Percentiles rank a stretch among this genome's conserved stretches.
These are phyloP conservation scores for Incurvaria masculella DNA, from an alignment of 2,888 invertebrate species.

Conservation along the genomic window DNA sequence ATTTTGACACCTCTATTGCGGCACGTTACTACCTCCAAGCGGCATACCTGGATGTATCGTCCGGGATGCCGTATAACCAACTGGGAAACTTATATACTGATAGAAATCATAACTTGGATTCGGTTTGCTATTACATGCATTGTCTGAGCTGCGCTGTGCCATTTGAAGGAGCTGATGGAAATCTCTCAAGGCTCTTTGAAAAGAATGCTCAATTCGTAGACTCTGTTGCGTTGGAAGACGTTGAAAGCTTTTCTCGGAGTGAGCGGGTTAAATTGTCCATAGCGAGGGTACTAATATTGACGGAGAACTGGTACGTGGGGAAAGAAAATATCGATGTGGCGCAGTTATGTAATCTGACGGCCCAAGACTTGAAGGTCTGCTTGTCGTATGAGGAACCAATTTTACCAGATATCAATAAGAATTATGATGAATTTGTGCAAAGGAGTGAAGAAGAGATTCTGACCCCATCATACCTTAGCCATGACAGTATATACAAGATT, in stretches of 20 bases:
- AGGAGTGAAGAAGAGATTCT: conserved; percentile 46
- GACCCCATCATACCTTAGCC: conserved; percentile 57
- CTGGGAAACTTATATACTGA: conserved; percentile 83
- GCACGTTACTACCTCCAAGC: conserved; percentile 86
- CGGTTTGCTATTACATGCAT: conserved; percentile 86
- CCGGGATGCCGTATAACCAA: conserved; percentile 94
- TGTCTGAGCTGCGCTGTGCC: conserved; percentile 73
- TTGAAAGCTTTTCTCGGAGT: conserved; percentile 38
- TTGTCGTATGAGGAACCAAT: conserved; percentile 53
- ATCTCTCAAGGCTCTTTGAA: conserved; percentile 71
- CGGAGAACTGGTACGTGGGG: conserved; percentile 62
- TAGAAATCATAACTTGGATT: conserved; percentile 80
- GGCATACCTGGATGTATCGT: conserved; percentile 68
- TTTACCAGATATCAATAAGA: conserved; percentile 51
- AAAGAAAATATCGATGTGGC: conserved; percentile 64
- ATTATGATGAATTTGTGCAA: conserved; percentile 47
- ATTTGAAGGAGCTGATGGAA: conserved; percentile 89
- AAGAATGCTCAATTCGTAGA: conserved; percentile 64
- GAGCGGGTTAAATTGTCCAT: conserved; percentile 50
- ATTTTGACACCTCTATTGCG: conserved; percentile 65
- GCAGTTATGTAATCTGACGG: conserved; percentile 64
- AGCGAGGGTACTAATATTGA: conserved; percentile 53
- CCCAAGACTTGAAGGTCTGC: conserved; percentile 71
- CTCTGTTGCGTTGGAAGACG: conserved; percentile 44
- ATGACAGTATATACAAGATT: conserved; percentile 77